Conservation (phyloP, 2,888 invertebrate species). For the Acholoe squamosa region DNA sequence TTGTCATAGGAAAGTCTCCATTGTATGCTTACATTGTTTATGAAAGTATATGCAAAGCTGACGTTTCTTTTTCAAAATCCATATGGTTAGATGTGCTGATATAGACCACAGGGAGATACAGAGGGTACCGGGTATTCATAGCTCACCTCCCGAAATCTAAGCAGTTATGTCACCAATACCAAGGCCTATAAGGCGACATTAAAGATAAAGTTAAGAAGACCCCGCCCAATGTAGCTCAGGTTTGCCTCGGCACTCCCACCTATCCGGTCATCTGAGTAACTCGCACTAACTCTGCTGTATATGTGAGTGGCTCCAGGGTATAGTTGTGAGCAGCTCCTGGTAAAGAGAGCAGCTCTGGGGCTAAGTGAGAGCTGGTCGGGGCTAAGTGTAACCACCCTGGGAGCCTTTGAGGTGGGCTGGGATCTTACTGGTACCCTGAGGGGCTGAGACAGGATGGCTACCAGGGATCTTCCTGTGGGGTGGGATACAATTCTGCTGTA, state of each 20-base stretch:
- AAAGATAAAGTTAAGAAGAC: no score
- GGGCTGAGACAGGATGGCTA: not conserved
- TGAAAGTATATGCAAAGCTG: no score
- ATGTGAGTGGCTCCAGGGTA: constrained; percentile 1
- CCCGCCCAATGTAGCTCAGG: not conserved
- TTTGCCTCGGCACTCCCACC: not conserved
- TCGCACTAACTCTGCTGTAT: not conserved
- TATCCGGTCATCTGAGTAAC: not conserved
- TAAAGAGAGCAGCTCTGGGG: not conserved
- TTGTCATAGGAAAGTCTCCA: no score
- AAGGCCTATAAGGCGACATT: no score
- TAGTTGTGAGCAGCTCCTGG: not conserved
- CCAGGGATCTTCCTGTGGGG: not conserved
- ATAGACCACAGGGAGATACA: no score
- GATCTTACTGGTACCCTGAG: not conserved
- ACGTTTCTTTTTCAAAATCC: no score
- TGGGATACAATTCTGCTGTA: no score
- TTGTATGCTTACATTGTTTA: no score
- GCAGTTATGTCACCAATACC: not conserved
- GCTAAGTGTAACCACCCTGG: constrained; percentile 16
- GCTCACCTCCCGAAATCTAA: no score
- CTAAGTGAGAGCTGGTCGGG: constrained; percentile 23
- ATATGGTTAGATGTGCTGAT: no score
- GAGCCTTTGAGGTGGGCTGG: not conserved
- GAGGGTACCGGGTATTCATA: no score